Evolutionary conservation across 2,797 vertebrate genomes (phyloP).

Genomic region (Pangasius sanitwongsei): DNA sequence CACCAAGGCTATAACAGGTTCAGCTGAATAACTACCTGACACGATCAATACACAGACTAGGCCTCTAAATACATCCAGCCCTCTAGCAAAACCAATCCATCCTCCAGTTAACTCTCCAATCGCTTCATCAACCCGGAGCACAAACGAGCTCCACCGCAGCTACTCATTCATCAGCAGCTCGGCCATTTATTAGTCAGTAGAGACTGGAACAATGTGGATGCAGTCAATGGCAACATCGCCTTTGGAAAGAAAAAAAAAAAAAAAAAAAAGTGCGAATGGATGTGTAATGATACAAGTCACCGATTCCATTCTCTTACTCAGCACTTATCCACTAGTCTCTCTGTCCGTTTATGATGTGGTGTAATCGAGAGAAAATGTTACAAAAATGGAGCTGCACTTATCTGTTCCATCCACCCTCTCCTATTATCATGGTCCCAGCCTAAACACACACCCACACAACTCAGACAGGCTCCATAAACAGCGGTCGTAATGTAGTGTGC

Average conservation of each 20-base stretch:
- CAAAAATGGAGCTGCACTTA: not conserved
- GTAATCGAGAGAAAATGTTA: constrained; percentile 16
- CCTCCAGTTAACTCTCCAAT: constrained; percentile 35
- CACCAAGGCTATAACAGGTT: constrained; percentile 39
- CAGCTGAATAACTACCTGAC: constrained; percentile 47
- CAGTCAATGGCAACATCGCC: not conserved
- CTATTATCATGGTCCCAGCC: constrained; percentile 18
- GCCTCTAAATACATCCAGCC: constrained; percentile 28
- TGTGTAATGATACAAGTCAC: constrained; percentile 2
- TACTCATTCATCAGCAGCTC: not conserved
- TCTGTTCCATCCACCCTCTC: constrained; percentile 31
- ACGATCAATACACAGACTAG: constrained; percentile 11
- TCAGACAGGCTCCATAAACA: constrained; percentile 65
- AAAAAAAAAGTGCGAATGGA: not conserved
- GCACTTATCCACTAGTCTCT: not conserved
- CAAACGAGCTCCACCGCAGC: not conserved
- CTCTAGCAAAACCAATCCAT: constrained; percentile 35
- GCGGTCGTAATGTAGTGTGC: constrained; percentile 48
- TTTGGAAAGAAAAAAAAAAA: not conserved
- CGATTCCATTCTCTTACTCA: constrained; percentile 7
- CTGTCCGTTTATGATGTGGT: not conserved
- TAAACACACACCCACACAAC: constrained; percentile 31
- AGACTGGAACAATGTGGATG: not conserved
- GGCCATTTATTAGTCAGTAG: not conserved
- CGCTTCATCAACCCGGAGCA: constrained; percentile 32